Evolutionary conservation across 1,140 invertebrate genomes (phyloP).

Genomic region (Pentalonia nigronervosa): DNA sequence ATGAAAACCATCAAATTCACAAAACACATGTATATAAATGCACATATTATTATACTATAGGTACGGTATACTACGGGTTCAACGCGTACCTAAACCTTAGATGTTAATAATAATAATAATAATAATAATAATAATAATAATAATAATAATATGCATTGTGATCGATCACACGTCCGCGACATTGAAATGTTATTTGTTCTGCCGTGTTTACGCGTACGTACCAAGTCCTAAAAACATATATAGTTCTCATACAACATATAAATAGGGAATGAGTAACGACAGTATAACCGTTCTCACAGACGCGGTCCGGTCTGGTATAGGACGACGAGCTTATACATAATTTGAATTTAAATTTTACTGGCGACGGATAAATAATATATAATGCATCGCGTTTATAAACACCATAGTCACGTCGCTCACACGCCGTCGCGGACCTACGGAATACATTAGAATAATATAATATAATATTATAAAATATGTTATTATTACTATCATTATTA

Average conservation of each 20-base stretch:
- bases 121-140: neutral
- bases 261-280: neutral
- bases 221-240: too few relatives aligned
- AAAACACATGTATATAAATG: neutral
- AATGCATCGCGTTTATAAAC: neutral
- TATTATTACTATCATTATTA: neutral
- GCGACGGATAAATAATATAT: constrained; percentile 16
- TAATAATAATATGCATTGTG: neutral
- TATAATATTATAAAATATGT: constrained; percentile 16
- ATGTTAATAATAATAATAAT: too few relatives aligned
- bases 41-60: neutral
- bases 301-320: neutral
- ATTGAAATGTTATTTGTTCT: neutral
- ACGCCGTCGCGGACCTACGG: neutral
- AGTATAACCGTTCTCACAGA: neutral
- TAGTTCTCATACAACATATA: neutral
- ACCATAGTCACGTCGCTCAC: neutral
- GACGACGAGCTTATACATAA: neutral
- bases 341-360: neutral
- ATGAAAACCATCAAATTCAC: neutral
- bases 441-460: neutral
- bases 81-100: too few relatives aligned
- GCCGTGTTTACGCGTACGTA: neutral
- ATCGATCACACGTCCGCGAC: neutral
- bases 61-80: too few relatives aligned